Evolutionary conservation across 2,113 vertebrate genomes (phyloP).

Genomic region (Callopanchax toddi): DNA sequence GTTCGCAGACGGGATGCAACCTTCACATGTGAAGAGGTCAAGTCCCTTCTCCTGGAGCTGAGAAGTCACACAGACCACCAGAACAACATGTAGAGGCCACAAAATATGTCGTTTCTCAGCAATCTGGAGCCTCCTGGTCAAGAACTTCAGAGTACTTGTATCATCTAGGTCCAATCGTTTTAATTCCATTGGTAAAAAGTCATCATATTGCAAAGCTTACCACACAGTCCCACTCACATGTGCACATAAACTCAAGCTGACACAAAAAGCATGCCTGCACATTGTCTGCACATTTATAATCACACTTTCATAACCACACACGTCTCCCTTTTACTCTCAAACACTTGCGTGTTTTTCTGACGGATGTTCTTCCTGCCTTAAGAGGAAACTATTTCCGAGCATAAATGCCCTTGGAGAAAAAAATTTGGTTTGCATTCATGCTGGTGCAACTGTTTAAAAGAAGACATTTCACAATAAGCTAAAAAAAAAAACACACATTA

Average conservation of each 20-base stretch:
- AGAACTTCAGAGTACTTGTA: conserved; percentile 45
- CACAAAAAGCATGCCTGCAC: conserved; percentile 67
- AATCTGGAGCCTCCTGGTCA: conserved; percentile 69
- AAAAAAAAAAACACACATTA: conserved; percentile 25
- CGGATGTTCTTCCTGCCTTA: conserved; percentile 43
- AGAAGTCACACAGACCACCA: conserved; percentile 2
- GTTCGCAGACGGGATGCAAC: conserved; percentile 61
- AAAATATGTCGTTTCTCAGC: conserved; percentile 8
- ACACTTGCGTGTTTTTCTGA: conserved; percentile 26
- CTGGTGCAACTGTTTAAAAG: conserved; percentile 38
- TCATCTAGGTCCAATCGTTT: conserved; percentile 45
- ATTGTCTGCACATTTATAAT: conserved; percentile 69
- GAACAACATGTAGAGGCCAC: too few relatives aligned
- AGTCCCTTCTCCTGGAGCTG: conserved; percentile 46
- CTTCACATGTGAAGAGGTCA: conserved; percentile 39
- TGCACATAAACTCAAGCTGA: conserved; percentile 57
- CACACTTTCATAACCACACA: conserved; percentile 61
- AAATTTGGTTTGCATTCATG: conserved; percentile 45
- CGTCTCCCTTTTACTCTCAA: conserved; percentile 10
- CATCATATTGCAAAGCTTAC: conserved; percentile 56
- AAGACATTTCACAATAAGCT: conserved; percentile 45
- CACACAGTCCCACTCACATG: conserved; percentile 47
- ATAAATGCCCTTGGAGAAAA: conserved; percentile 43
- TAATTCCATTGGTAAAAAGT: conserved; percentile 51
- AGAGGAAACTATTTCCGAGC: conserved; percentile 63